Evolutionary conservation across 2,113 vertebrate species (phyloP).

Genomic region (Budorcas taxicolor): DNA sequence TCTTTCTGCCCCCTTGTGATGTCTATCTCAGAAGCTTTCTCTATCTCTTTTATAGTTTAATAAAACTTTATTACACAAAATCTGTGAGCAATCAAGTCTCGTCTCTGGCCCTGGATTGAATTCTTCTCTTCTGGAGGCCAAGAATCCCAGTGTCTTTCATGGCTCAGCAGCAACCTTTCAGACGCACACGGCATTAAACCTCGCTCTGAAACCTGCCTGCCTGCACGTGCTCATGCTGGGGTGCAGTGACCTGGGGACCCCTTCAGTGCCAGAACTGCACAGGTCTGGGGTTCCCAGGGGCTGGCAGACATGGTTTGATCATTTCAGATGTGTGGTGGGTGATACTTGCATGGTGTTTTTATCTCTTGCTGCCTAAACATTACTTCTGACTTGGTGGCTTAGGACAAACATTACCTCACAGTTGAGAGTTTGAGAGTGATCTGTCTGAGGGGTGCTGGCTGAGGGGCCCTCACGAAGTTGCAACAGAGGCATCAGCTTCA

Average conservation of each 20-base stretch:
- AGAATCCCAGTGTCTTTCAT: too few relatives aligned
- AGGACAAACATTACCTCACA: neutral
- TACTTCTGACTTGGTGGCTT: neutral
- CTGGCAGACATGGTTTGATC: neutral
- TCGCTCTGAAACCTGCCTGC: neutral
- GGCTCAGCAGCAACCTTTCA: too few relatives aligned
- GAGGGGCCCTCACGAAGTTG: neutral
- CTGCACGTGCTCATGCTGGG: neutral
- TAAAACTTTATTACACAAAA: too few relatives aligned
- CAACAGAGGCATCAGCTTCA: neutral
- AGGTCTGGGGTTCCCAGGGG: too few relatives aligned
- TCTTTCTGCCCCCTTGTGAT: too few relatives aligned
- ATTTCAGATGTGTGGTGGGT: neutral
- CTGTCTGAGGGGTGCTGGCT: neutral
- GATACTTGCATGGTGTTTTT: neutral
- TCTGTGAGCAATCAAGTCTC: too few relatives aligned
- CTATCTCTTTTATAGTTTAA: too few relatives aligned
- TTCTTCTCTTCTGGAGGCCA: too few relatives aligned
- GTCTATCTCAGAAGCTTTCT: too few relatives aligned
- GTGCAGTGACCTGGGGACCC: neutral
- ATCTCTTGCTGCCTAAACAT: neutral
- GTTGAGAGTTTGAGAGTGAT: neutral
- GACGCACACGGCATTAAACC: neutral
- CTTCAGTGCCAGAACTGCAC: neutral
- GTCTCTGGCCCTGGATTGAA: too few relatives aligned